Percentiles rank a stretch among this genome's conserved stretches.
These are phyloP conservation scores for Capitulum mitella DNA, from an alignment of 2,888 invertebrate species.

Conservation along the genomic window DNA sequence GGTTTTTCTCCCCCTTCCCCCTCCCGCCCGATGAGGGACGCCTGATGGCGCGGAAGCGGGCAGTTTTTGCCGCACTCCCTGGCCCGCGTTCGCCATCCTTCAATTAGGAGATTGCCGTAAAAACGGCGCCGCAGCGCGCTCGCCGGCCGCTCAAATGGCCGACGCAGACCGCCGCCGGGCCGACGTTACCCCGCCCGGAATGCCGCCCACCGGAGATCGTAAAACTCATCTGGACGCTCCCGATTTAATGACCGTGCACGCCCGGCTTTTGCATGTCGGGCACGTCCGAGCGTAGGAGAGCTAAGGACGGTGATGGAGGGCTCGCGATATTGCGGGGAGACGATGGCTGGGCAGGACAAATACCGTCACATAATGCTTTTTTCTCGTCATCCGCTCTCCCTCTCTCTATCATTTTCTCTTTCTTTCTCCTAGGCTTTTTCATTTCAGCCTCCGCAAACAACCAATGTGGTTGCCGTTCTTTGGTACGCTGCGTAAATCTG, in stretches of 20 bases:
- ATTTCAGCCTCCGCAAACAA: too few relatives aligned
- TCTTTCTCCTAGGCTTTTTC: too few relatives aligned
- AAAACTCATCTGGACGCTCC: background rate
- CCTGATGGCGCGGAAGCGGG: background rate
- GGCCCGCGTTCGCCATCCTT: background rate
- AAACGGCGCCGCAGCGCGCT: background rate
- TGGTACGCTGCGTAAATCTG: too few relatives aligned
- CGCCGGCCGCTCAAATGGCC: too few relatives aligned
- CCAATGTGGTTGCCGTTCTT: too few relatives aligned
- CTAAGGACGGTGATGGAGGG: too few relatives aligned
- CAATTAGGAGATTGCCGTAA: background rate
- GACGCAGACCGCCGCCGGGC: background rate
- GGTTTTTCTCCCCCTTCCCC: background rate
- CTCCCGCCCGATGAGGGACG: background rate
- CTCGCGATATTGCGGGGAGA: too few relatives aligned
- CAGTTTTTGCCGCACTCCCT: background rate
- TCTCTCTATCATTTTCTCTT: too few relatives aligned
- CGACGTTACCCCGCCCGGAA: background rate
- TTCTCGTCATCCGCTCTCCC: too few relatives aligned
- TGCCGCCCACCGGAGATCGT: background rate
- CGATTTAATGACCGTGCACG: background rate
- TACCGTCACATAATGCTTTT: too few relatives aligned
- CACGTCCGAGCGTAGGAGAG: too few relatives aligned
- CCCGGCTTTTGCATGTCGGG: background rate
- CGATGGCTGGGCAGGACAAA: too few relatives aligned